phyloP scores from a whole-genome alignment of 2,113 vertebrate species.

The Solea solea region DNA sequence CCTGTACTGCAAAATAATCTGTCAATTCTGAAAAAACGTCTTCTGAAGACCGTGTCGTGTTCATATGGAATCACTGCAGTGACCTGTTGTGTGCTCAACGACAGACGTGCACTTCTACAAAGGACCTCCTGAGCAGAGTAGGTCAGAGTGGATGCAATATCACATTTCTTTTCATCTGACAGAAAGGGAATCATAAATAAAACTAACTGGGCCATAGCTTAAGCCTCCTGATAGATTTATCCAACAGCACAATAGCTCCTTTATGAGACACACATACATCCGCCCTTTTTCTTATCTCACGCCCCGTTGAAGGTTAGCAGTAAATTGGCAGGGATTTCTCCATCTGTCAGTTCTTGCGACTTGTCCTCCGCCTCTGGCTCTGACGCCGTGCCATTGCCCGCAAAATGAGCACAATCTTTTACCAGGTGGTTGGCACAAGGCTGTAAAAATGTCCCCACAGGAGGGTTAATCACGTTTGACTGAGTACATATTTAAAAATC shows the following conservation, averaged over 20 bases:
- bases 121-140: constrained; percentile 4
- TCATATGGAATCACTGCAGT: constrained; percentile 4
- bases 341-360: not conserved
- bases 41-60: not conserved
- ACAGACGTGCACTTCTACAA: constrained; percentile 1
- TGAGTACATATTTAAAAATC: constrained; percentile 59
- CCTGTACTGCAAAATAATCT: not conserved
- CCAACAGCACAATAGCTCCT: constrained; percentile 53
- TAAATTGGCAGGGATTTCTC: constrained; percentile 59
- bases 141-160: constrained; percentile 6
- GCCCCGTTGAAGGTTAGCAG: constrained; percentile 49
- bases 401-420: constrained; percentile 63
- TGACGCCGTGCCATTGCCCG: constrained; percentile 8
- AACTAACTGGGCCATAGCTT: constrained; percentile 36
- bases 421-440: constrained; percentile 44
- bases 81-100: constrained; percentile 8
- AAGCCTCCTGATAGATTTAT: constrained; percentile 59
- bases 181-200: constrained; percentile 59
- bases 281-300: constrained; percentile 55
- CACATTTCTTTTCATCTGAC: constrained; percentile 53
- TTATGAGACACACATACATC: constrained; percentile 57
- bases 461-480: constrained; percentile 53
- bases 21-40: not conserved
- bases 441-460: constrained; percentile 48
- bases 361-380: constrained; percentile 27